Evolutionary conservation across 2,113 vertebrate species (phyloP).

Genomic region (Ptyas mucosa): DNA sequence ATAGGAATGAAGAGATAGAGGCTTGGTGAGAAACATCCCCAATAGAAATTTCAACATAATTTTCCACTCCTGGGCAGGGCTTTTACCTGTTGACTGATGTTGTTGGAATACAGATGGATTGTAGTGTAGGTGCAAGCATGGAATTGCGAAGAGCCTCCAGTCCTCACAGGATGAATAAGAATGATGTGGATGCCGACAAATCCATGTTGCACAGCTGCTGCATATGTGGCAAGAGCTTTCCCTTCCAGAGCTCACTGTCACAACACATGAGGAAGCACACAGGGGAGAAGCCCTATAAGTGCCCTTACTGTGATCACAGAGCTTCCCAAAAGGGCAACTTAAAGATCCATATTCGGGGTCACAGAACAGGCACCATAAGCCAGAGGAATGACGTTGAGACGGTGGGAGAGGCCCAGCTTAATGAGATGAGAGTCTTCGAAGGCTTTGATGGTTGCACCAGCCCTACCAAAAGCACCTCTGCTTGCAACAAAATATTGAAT

Average conservation of each 20-base stretch:
- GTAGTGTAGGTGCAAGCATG: constrained; percentile 68
- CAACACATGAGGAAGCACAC: constrained; percentile 97
- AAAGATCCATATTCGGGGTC: constrained; percentile 93
- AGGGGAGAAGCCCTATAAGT: constrained; percentile 93
- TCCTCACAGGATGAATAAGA: constrained; percentile 66
- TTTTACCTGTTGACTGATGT: constrained; percentile 34
- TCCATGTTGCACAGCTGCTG: constrained; percentile 79
- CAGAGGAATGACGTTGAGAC: constrained; percentile 78
- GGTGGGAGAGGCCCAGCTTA: constrained; percentile 71
- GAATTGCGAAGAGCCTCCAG: constrained; percentile 73
- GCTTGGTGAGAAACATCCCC: constrained; percentile 31
- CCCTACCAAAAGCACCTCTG: constrained; percentile 87
- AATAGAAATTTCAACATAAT: constrained; percentile 44
- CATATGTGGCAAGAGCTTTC: constrained; percentile 91
- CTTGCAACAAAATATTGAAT: constrained; percentile 84
- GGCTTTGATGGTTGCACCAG: constrained; percentile 84
- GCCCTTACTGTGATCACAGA: constrained; percentile 92
- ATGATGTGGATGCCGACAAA: constrained; percentile 73
- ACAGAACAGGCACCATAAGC: constrained; percentile 85
- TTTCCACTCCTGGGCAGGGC: constrained; percentile 24
- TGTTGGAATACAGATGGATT: constrained; percentile 71
- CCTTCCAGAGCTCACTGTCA: constrained; percentile 92
- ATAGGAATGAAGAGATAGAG: constrained; percentile 62
- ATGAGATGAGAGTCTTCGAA: constrained; percentile 79
- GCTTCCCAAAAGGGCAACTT: constrained; percentile 95